Evolutionary conservation across 2,113 vertebrate genomes (phyloP), one percentile per base, ranked within the genome.

Genomic region (Ictalurus punctatus): DNA sequence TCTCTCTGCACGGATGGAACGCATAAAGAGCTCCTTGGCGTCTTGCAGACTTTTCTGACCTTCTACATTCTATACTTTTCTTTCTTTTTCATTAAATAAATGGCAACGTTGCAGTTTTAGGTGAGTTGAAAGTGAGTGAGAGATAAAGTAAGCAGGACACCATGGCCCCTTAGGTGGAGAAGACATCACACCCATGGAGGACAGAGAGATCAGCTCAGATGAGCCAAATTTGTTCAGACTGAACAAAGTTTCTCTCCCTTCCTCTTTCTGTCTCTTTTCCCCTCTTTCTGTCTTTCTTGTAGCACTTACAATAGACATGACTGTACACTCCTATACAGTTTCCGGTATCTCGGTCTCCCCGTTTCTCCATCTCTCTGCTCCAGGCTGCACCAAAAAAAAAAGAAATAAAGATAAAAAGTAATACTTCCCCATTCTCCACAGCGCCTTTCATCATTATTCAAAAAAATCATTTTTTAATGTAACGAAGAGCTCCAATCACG

Each of bases 401-500:
- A 59, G 56, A 44, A 83, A 63, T 44, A 23, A 86, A 79, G 52
- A 91, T 97, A 97, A 95, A 96, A 98, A 98, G 96, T 97, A 98
- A 98, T 97, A 98, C 97, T 99, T 98, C 97, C 97, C 97, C 97
- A 98, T 99, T 99, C 99, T 98, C 97, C 98, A 97, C 96, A 97
- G 97, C 96, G 96, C 96, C 98, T 99, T 99, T 99, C 97, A 99
- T 99, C 98, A 98, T 99, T 98, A 98, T 98, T 98, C 97, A 97
- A 98, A 98, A 99, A 99, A 99, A 97, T 97, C 97, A 40, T 89
- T 99, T 99, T 99, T 99, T 98, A 99, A 99, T 99, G 97, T 98
- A 99, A 98, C 97, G 97, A 98, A 97, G 98, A 97, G 98, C 97
- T 99, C 97, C 98, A 99, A 99, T 99, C 98, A 99, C 96, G 98